These are phyloP conservation scores for Neoarius graeffei DNA, from an alignment of 2,113 vertebrate genomes.

Conservation along the genomic window DNA sequence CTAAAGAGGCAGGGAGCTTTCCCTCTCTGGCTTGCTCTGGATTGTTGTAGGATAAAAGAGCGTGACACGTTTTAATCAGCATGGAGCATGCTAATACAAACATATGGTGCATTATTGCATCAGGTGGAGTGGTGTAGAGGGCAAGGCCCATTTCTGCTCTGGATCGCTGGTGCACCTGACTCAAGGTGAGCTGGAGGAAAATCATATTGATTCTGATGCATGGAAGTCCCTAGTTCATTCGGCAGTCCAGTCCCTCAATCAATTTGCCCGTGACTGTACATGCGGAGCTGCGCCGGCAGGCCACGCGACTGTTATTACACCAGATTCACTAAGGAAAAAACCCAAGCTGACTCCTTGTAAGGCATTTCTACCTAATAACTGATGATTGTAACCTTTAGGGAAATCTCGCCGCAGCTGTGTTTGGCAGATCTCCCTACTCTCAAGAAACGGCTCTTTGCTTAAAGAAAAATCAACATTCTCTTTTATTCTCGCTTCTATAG, in stretches of 20 bases:
- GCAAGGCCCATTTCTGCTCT: constrained; percentile 44
- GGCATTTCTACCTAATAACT: constrained; percentile 82
- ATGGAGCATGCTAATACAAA: constrained; percentile 52
- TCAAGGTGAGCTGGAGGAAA: constrained; percentile 53
- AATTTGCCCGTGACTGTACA: constrained; percentile 56
- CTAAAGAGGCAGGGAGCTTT: constrained; percentile 16
- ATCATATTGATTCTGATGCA: constrained; percentile 56
- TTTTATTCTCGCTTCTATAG: constrained; percentile 29
- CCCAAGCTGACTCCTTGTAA: constrained; percentile 57
- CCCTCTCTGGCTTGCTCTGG: constrained; percentile 8
- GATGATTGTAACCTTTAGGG: constrained; percentile 88
- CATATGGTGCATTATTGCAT: constrained; percentile 57
- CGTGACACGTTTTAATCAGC: constrained; percentile 36
- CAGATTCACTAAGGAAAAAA: constrained; percentile 51
- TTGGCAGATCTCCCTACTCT: constrained; percentile 80
- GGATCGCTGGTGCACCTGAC: constrained; percentile 43
- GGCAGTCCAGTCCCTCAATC: constrained; percentile 58
- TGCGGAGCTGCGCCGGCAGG: constrained; percentile 21
- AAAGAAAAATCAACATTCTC: constrained; percentile 59
- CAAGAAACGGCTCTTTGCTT: constrained; percentile 79
- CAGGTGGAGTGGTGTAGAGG: constrained; percentile 44
- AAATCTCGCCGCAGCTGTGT: constrained; percentile 77
- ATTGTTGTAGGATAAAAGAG: constrained; percentile 43
- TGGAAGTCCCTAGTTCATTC: constrained; percentile 56
- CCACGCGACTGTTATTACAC: constrained; percentile 55